A percentile compares a stretch with the other conserved stretches of the same genome.
phyloP scores from a whole-genome alignment of 2,888 invertebrate genomes.

The Oscheius sp. region DNA sequence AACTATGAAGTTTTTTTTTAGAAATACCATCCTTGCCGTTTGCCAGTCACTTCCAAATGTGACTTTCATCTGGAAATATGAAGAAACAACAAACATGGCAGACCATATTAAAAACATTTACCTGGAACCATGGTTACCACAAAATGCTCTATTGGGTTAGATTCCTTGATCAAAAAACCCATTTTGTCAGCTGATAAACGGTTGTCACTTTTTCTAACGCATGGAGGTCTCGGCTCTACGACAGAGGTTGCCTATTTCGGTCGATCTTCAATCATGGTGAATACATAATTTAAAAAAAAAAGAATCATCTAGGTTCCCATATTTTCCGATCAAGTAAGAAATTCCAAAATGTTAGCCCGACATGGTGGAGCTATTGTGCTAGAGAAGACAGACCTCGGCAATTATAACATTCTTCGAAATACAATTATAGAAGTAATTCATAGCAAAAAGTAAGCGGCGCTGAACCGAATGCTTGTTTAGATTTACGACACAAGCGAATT shows the following conservation, averaged over 20 bases:
- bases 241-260: constrained; percentile 32
- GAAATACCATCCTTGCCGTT: constrained; percentile 37
- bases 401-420: constrained; percentile 18
- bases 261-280: constrained; percentile 26
- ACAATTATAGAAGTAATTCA: constrained; percentile 16
- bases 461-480: background rate
- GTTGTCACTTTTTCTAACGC: constrained; percentile 25
- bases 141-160: constrained; percentile 42
- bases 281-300: background rate
- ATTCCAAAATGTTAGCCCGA: constrained; percentile 41
- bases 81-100: constrained; percentile 31
- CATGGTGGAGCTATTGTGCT: constrained; percentile 35
- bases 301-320: constrained; percentile 38
- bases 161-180: background rate
- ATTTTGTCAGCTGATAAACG: constrained; percentile 10
- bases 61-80: constrained; percentile 53
- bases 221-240: constrained; percentile 30
- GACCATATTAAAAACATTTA: constrained; percentile 37
- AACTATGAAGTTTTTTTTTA: background rate
- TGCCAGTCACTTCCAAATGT: constrained; percentile 36
- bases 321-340: constrained; percentile 41
- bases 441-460: background rate
- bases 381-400: constrained; percentile 31
- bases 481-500: background rate
- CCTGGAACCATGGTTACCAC: constrained; percentile 53